Conservation (phyloP, 2,113 vertebrate species). For the Thunnus maccoyii region DNA sequence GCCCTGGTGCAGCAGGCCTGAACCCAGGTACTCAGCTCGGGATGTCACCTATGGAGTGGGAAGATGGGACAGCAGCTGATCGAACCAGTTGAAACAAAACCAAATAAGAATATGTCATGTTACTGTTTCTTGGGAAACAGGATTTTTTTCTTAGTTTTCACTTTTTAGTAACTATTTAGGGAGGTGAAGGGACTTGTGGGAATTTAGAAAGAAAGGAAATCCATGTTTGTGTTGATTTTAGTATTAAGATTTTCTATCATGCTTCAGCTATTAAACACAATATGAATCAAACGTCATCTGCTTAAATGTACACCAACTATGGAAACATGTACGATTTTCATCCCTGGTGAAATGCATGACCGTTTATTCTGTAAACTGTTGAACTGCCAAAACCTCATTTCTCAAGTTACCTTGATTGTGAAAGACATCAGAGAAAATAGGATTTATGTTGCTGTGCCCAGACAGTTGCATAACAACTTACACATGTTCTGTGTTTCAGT, state of each 20-base stretch:
- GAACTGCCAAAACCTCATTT: neutral
- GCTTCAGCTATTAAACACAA: neutral
- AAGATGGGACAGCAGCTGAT: neutral
- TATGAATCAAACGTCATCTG: neutral
- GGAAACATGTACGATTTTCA: neutral
- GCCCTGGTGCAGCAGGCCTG: conserved; percentile 93
- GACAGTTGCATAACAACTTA: neutral
- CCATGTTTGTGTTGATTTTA: neutral
- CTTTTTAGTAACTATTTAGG: neutral
- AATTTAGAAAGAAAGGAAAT: neutral
- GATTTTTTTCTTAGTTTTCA: no score
- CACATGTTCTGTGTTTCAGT: neutral
- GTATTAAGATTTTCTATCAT: neutral
- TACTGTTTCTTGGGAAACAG: neutral
- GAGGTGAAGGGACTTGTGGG: neutral
- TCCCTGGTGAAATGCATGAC: neutral
- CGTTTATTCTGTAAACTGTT: neutral
- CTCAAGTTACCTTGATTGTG: conserved; percentile 6
- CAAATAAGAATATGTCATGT: neutral
- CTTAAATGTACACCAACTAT: neutral
- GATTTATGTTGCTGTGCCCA: neutral
- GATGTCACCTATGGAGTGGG: conserved; percentile 86
- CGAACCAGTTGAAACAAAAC: neutral
- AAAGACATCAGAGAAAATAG: neutral
- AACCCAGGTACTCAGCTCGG: conserved; percentile 94